phyloP scores from a whole-genome alignment of 2,888 invertebrate genomes.

The Candidula unifasciata region DNA sequence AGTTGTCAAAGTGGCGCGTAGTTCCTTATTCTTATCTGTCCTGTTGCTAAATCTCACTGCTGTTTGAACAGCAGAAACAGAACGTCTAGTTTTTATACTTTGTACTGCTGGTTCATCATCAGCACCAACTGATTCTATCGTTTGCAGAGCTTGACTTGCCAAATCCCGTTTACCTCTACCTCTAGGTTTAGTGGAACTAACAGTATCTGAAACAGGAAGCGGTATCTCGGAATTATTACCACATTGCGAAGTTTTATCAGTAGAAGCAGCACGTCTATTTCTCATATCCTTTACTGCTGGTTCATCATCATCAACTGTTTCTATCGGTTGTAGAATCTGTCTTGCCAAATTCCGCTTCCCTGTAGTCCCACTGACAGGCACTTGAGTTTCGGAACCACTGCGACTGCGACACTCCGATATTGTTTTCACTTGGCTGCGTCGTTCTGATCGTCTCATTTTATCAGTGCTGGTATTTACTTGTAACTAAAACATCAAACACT shows the following conservation, averaged over 20 bases:
- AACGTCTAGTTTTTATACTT: not conserved
- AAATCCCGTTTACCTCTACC: not conserved
- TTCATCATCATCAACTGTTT: not conserved
- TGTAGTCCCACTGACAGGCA: not conserved
- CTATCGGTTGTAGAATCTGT: not conserved
- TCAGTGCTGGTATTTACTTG: not conserved
- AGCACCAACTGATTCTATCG: not conserved
- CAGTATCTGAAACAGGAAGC: too few relatives aligned
- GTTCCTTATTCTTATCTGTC: not conserved
- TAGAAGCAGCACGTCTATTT: not conserved
- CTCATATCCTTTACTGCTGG: not conserved
- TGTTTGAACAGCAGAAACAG: not conserved
- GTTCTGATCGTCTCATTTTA: slow-evolving; percentile 9
- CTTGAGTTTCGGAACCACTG: too few relatives aligned
- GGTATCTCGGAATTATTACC: too few relatives aligned
- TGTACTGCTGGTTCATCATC: not conserved
- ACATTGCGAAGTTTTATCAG: not conserved
- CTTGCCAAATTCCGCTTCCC: not conserved
- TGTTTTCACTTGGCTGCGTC: not conserved
- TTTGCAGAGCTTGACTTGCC: not conserved
- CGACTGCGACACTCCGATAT: not conserved
- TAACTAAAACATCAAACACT: not conserved
- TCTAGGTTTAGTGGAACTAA: too few relatives aligned
- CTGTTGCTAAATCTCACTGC: not conserved
- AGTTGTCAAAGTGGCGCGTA: too few relatives aligned